These are phyloP conservation scores for Acanthornis magna DNA, from an alignment of 2,797 vertebrate species.

Conservation along the genomic window DNA sequence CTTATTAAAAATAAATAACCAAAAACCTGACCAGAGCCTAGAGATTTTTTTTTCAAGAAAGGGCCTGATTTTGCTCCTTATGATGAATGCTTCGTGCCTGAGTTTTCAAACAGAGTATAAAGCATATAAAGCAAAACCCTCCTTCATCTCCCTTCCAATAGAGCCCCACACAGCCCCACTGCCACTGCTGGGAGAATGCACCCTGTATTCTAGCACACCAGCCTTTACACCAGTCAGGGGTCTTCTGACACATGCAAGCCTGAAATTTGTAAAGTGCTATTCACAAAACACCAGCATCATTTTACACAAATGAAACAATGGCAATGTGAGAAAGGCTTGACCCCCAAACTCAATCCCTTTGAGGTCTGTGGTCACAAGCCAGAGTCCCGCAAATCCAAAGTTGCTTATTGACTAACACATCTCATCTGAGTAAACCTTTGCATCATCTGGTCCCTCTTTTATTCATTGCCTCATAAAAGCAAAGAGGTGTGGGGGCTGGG, in stretches of 20 bases:
- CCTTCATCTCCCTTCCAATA: background rate
- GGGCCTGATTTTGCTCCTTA: background rate
- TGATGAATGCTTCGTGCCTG: background rate
- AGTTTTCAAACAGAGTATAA: background rate
- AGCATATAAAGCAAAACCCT: background rate
- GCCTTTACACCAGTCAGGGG: background rate
- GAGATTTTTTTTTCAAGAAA: background rate
- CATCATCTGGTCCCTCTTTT: constrained; percentile 1
- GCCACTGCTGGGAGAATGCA: background rate
- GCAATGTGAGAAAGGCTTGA: background rate
- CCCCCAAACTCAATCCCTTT: background rate
- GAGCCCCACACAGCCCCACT: background rate
- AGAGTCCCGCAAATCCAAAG: background rate
- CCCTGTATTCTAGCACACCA: background rate
- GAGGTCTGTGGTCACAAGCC: background rate
- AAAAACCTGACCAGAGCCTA: background rate
- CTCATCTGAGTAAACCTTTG: background rate
- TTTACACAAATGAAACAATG: background rate
- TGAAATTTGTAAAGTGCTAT: background rate
- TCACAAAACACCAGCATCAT: background rate
- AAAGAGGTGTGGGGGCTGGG: background rate
- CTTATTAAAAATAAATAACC: background rate
- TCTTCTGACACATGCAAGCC: background rate
- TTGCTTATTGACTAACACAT: background rate
- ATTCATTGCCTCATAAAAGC: constrained; percentile 46